These are phyloP conservation scores for Harpagus bidentatus DNA, from an alignment of 2,113 vertebrate species.

Conservation along the genomic window DNA sequence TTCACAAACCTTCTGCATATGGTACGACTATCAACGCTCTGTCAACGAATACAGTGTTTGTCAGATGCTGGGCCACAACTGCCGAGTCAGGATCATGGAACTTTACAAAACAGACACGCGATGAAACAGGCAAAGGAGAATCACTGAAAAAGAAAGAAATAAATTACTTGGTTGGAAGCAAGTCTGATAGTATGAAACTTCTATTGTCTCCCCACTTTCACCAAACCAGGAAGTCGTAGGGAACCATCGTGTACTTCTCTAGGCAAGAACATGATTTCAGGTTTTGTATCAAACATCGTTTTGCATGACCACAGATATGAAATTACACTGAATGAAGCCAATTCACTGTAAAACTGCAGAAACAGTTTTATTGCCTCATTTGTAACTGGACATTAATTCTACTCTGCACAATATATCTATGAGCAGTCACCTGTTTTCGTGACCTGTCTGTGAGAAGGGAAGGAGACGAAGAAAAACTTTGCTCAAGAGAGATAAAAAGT, in stretches of 20 bases:
- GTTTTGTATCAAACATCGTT: neutral
- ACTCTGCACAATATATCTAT: neutral
- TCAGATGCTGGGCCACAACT: conserved; percentile 98
- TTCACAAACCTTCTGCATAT: conserved; percentile 98
- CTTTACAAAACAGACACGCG: conserved; percentile 99
- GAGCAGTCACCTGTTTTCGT: neutral
- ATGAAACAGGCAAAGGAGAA: conserved; percentile 98
- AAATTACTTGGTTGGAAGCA: neutral
- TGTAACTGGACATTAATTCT: neutral
- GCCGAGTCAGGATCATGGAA: conserved; percentile 97
- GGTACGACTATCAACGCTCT: conserved; percentile 98
- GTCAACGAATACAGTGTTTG: conserved; percentile 99
- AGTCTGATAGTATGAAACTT: neutral
- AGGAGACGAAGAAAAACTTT: neutral
- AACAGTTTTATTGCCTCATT: neutral
- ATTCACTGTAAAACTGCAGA: neutral
- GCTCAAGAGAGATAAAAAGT: neutral
- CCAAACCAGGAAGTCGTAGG: neutral
- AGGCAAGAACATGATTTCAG: neutral
- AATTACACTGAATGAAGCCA: neutral
- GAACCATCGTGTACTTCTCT: fast-evolving
- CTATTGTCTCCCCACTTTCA: neutral
- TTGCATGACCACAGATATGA: fast-evolving
- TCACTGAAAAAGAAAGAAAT: conserved; percentile 88
- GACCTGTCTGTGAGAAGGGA: neutral